phyloP scores from a whole-genome alignment of 2,113 vertebrate genomes.

The Gopherus flavomarginatus region DNA sequence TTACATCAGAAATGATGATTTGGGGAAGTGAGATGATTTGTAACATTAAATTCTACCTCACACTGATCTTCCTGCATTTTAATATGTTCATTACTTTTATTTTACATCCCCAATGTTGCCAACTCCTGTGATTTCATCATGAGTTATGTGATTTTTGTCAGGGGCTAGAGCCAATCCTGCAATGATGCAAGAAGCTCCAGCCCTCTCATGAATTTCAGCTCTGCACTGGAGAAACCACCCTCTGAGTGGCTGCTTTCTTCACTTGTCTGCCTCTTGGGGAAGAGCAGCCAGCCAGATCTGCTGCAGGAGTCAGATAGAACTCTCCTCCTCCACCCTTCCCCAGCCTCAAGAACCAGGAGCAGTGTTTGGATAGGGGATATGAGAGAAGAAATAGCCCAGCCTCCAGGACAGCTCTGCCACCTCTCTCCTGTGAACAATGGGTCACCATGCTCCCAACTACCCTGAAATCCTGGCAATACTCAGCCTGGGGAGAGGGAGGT shows the following conservation, averaged over 20 bases:
- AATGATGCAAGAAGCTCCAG: not conserved
- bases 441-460: not conserved
- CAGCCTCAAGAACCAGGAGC: not conserved
- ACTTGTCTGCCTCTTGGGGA: not conserved
- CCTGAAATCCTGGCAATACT: not conserved
- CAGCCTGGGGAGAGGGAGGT: not conserved
- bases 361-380: not conserved
- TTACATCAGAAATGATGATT: not conserved
- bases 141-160: not conserved
- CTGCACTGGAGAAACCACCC: not conserved
- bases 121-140: not conserved
- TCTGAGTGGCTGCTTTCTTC: not conserved
- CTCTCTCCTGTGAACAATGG: not conserved
- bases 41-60: not conserved
- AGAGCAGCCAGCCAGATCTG: not conserved
- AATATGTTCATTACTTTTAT: not conserved
- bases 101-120: not conserved
- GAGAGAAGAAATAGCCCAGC: not conserved
- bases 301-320: not conserved
- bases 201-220: not conserved
- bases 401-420: not conserved
- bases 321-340: not conserved
- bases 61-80: not conserved
- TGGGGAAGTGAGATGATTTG: not conserved
- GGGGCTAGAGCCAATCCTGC: not conserved